Evolutionary conservation across 2,113 vertebrate species (phyloP).

Genomic region (Thunnus maccoyii): DNA sequence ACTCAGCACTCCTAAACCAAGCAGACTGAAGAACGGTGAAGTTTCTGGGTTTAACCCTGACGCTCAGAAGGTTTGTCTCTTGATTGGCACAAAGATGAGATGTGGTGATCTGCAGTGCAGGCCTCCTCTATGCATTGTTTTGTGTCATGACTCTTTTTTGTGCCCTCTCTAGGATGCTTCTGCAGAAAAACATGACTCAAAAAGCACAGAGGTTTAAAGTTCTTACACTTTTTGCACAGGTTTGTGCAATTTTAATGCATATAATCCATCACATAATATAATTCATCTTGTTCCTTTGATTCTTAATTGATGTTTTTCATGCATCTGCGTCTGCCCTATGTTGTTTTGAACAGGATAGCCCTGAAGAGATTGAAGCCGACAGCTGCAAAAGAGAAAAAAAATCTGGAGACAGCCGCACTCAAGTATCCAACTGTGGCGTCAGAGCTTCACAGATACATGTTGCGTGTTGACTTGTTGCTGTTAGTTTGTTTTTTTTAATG

Average conservation of each 20-base stretch:
- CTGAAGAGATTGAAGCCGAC: slow-evolving; percentile 45
- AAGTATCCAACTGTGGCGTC: slow-evolving; percentile 24
- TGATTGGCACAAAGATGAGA: neutral
- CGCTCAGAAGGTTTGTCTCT: slow-evolving; percentile 63
- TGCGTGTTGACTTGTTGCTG: neutral
- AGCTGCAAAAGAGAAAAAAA: slow-evolving; percentile 48
- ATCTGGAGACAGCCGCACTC: slow-evolving; percentile 32
- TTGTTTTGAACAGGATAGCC: slow-evolving; percentile 21
- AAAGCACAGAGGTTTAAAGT: slow-evolving; percentile 73
- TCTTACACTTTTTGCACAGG: slow-evolving; percentile 25
- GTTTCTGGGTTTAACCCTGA: slow-evolving; percentile 48
- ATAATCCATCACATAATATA: neutral
- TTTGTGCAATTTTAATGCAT: slow-evolving; percentile 32
- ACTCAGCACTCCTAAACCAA: slow-evolving; percentile 16
- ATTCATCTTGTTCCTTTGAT: neutral
- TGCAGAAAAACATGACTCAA: slow-evolving; percentile 57
- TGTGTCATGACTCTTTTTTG: neutral
- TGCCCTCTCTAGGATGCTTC: slow-evolving; percentile 48
- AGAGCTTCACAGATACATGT: neutral
- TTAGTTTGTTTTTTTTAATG: slow-evolving; percentile 45
- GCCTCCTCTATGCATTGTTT: neutral
- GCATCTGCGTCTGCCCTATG: slow-evolving; percentile 9
- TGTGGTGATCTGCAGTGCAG: neutral
- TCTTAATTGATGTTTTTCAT: neutral
- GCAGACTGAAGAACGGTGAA: slow-evolving; percentile 63